phyloP scores from a whole-genome alignment of 1,140 invertebrate species.

The Drosophila setifemur region DNA sequence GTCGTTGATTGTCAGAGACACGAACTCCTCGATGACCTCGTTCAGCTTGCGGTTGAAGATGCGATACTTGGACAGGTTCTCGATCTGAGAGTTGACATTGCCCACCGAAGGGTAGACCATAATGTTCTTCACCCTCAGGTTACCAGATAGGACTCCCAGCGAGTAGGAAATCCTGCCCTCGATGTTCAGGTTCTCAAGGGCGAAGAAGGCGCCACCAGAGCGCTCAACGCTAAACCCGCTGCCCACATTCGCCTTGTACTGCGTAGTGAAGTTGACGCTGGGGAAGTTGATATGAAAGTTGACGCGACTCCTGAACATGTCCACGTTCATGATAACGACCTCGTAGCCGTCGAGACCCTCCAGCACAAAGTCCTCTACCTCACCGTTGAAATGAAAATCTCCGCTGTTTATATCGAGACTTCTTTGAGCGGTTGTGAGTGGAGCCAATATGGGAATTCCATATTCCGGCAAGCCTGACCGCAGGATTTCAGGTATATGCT shows the following conservation, averaged over 20 bases:
- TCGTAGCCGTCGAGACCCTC: slow-evolving; percentile 66
- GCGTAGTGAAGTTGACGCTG: slow-evolving; percentile 56
- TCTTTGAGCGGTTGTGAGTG: slow-evolving; percentile 26
- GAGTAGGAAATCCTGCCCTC: slow-evolving; percentile 54
- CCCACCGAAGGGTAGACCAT: slow-evolving; percentile 45
- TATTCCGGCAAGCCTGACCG: slow-evolving; percentile 44
- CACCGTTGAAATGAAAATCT: slow-evolving; percentile 31
- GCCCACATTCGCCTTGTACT: slow-evolving; percentile 52
- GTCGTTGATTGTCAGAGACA: slow-evolving; percentile 68
- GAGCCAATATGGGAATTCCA: slow-evolving; percentile 68
- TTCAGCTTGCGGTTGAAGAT: slow-evolving; percentile 77
- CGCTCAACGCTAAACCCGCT: slow-evolving; percentile 45
- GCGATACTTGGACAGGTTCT: slow-evolving; percentile 64
- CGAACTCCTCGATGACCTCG: slow-evolving; percentile 69
- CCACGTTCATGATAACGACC: slow-evolving; percentile 29
- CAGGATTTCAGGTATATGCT: slow-evolving; percentile 44
- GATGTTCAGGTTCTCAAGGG: slow-evolving; percentile 59
- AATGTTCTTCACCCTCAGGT: slow-evolving; percentile 52
- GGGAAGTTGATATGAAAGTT: slow-evolving; percentile 45
- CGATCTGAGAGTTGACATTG: slow-evolving; percentile 68
- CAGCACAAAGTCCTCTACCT: slow-evolving; percentile 41
- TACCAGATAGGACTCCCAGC: slow-evolving; percentile 15
- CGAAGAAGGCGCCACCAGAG: slow-evolving; percentile 59
- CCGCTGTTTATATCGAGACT: slow-evolving; percentile 38
- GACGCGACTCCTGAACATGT: slow-evolving; percentile 20